Conservation (phyloP, 1,140 invertebrate genomes). For the Coelopa frigida region DNA sequence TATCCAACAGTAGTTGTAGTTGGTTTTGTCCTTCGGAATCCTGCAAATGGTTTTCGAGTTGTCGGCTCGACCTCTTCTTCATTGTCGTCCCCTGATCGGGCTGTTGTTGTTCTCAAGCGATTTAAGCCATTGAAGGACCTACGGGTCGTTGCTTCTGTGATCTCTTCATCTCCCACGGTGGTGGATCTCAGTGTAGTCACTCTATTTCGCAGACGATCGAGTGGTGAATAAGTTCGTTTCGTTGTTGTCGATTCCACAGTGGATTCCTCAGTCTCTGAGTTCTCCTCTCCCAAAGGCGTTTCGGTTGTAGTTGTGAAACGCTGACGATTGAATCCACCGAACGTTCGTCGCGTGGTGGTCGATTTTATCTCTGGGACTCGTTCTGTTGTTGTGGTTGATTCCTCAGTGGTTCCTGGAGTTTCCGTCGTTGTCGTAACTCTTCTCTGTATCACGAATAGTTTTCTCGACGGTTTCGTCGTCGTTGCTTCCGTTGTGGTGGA, state of each 20-base stretch:
- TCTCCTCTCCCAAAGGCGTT: no score
- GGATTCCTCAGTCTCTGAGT: no score
- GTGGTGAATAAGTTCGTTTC: no score
- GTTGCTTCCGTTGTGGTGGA: not conserved
- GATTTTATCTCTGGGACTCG: not conserved
- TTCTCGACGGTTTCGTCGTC: slow-evolving; percentile 11
- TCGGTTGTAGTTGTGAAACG: slow-evolving; percentile 1
- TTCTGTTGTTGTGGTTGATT: not conserved
- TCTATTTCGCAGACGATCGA: no score
- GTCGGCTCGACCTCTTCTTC: no score
- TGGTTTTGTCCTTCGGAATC: not conserved
- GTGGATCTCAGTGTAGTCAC: no score
- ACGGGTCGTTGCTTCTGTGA: no score
- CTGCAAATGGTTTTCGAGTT: not conserved
- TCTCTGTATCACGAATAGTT: slow-evolving; percentile 19
- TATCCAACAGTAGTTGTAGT: no score
- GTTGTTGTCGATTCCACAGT: no score
- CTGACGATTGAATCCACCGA: not conserved
- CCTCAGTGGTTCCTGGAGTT: not conserved
- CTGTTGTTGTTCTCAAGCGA: not conserved
- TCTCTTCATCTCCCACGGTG: no score
- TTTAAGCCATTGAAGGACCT: slow-evolving; percentile 1
- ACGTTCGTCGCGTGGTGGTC: slow-evolving; percentile 2
- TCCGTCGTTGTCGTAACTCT: slow-evolving; percentile 4
- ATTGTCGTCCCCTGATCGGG: no score